phyloP scores from a whole-genome alignment of 2,888 invertebrate genomes.

The Acleris literana region DNA sequence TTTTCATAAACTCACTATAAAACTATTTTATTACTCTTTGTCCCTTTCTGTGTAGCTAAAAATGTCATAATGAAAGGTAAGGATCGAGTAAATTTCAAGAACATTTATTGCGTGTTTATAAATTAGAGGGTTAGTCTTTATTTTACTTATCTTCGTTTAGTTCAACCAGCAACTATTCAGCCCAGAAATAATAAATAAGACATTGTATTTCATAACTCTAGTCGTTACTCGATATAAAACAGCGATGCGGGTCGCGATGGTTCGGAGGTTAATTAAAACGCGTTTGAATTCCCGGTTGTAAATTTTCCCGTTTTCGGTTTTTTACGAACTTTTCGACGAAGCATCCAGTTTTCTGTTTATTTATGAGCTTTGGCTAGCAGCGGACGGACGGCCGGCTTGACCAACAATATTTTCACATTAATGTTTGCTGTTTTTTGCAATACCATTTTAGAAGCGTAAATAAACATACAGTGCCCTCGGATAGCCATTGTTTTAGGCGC shows the following conservation, averaged over 20 bases:
- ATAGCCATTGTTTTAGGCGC: constrained; percentile 49
- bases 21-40: no score
- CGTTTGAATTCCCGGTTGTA: constrained; percentile 75
- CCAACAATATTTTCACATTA: constrained; percentile 65
- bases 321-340: constrained; percentile 77
- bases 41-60: no score
- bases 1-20: no score
- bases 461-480: constrained; percentile 43
- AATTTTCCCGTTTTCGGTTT: constrained; percentile 74
- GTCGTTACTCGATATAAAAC: constrained; percentile 33
- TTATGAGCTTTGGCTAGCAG: constrained; percentile 77
- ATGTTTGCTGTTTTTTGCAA: constrained; percentile 61
- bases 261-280: constrained; percentile 77
- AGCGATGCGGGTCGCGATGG: constrained; percentile 52
- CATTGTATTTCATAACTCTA: constrained; percentile 17
- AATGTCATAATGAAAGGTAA: no score
- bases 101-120: no score
- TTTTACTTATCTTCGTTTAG: no score
- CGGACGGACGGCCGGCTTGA: constrained; percentile 67
- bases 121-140: no score
- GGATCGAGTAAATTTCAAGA: no score
- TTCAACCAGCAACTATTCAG: no score
- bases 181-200: no score
- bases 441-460: constrained; percentile 63
- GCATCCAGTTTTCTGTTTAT: constrained; percentile 80